Conservation (phyloP, 2,797 vertebrate species). For the Galago senegalensis region DNA sequence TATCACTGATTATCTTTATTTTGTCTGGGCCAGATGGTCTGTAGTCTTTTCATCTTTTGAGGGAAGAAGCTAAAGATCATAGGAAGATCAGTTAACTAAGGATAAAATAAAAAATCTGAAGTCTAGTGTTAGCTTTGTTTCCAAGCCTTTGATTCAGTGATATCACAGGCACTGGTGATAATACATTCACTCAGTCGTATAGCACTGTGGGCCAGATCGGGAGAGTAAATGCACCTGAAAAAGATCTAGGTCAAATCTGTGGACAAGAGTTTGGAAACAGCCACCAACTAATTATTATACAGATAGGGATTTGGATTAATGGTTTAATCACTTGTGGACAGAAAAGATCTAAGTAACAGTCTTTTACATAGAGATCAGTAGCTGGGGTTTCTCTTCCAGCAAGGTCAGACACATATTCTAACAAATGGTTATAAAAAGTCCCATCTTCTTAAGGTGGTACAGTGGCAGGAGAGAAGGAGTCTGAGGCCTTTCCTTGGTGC, state of each 20-base stretch:
- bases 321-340: not conserved
- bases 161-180: not conserved
- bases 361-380: not conserved
- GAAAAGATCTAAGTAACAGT: not conserved
- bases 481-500: not conserved
- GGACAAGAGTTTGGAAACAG: not conserved
- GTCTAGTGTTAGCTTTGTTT: constrained; percentile 24
- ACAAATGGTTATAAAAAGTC: not conserved
- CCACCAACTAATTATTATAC: not conserved
- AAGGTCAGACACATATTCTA: not conserved
- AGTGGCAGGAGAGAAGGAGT: not conserved
- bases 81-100: constrained; percentile 36
- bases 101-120: constrained; percentile 52
- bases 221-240: not conserved
- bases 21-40: constrained; percentile 52
- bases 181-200: not conserved
- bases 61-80: constrained; percentile 35
- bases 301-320: constrained; percentile 7
- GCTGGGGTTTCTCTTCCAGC: not conserved
- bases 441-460: not conserved
- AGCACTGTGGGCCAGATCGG: not conserved
- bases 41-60: constrained; percentile 65
- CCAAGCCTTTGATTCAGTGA: constrained; percentile 7
- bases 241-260: not conserved
- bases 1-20: constrained; percentile 68